Base-by-base conservation (phyloP, 23 tunicate genomes). In the Halocynthia roretzi region DNA sequence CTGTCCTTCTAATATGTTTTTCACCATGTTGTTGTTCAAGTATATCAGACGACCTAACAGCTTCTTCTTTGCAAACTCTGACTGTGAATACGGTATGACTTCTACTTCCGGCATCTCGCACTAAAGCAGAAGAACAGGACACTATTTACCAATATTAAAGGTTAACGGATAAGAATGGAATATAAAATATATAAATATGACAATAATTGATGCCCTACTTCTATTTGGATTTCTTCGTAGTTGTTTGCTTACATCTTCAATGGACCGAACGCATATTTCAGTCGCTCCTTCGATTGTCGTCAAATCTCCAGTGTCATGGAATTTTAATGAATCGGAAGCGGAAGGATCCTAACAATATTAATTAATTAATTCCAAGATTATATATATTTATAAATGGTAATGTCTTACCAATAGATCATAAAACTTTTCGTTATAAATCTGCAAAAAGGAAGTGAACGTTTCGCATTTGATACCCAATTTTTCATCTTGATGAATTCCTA, bases 231-330 rank as follows among this genome's bases (percentile, higher is more conserved):
- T 92, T 54, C 98, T 68, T 55, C 98, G 77, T 50, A 92, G 84
- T 55, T 92, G 98, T 55, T 92, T 92, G 9, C 87, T 92, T 62
- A 92, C 90, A 81, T 92, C 98, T 48, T 92, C 98, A 7, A 77
- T 71, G 49, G 62, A 66, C 61, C 62, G 52, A 51, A 92, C 83
- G 14, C 84, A 79, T 81, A 69, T 64, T 73, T 86, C 89, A 12
- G 98, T 86, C 11, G 83, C 81, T 55, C 98, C 98, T 17, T 86
- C 92, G 51, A 92, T 55, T 14, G 77, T 53, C 11, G 89, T 75
- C 7, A 72, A 8, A 40, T 82, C 92, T 11, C 82, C 85, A 0
- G 44, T 48, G 23, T 92, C 98, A 50, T 78, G 84, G 53, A 92
- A 82, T 22, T 72, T 75, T 19, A 92, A 78, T 70, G 74, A 83